Base-by-base conservation (phyloP, 2,888 invertebrate species). In the Drosophila cyrtoloma region DNA sequence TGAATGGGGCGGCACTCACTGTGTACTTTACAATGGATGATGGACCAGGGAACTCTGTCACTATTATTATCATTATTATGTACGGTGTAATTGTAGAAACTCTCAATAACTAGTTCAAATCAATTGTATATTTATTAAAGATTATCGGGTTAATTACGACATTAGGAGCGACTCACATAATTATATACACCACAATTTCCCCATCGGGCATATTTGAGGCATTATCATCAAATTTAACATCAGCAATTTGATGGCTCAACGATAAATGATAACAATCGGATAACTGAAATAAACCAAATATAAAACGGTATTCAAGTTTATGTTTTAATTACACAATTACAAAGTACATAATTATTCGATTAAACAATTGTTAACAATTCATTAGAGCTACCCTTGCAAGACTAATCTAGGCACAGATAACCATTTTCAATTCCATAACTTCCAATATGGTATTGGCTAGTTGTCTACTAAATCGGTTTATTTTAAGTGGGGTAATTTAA, bases 31-130 rank as follows among this genome's bases (percentile, higher is more conserved):
- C 33, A 52, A 56, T 37, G 22, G 32, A 16, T 22, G 39, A 26
- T 47, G 61, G 67, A 58, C 62, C 35, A n/a, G 30, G 30, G 39
- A 52, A 56, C 64, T 52, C 64, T 42, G 37, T 14, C 32, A 73
- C 67, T 26, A 47, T 26, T 16, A 47, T 26, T 16, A 26, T 26
- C 47, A 16, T 26, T 47, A 78, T 75, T 69, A 70, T 71, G 64
- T 67, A 59, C 64, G 67, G 67, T 47, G 75, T 77, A 79, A 73
- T 82, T 73, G 77, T 66, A 62, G 51, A 72, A 82, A 89, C 84
- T 87, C 87, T 87, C 88, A 82, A 83, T 86, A 86, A 87, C 86
- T 87, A 89, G 87, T 87, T 87, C 89, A 87, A 87, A 89, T 89
- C 77, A 57, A 57, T 57, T 57, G 39, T 89, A 87, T 86, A 82